Conservation (phyloP, 2,113 vertebrate genomes). For the Synodontis membranacea region DNA sequence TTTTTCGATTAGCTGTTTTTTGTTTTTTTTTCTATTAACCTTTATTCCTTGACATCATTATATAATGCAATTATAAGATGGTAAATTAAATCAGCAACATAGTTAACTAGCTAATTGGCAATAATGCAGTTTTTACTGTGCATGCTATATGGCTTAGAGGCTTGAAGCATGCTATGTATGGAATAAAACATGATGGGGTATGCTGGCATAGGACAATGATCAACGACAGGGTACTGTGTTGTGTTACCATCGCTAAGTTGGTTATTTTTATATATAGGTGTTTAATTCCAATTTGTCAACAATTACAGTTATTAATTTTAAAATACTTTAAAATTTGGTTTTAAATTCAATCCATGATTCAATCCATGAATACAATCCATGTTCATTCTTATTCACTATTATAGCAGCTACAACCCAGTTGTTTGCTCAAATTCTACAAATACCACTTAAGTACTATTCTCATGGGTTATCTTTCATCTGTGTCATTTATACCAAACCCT, state of each 20-base stretch:
- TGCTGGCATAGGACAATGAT: not conserved
- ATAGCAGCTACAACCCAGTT: not conserved
- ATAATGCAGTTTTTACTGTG: no score
- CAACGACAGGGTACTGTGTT: not conserved
- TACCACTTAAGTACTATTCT: not conserved
- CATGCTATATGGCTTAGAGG: no score
- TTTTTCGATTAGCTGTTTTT: not conserved
- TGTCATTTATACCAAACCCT: not conserved
- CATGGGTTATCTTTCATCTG: not conserved
- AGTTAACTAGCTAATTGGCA: not conserved
- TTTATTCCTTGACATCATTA: not conserved
- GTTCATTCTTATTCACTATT: not conserved
- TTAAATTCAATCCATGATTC: no score
- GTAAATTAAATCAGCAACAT: not conserved
- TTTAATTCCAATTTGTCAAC: not conserved
- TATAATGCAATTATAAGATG: not conserved
- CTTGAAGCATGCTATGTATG: not conserved
- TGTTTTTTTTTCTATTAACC: not conserved
- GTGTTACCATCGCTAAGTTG: not conserved
- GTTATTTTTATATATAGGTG: not conserved
- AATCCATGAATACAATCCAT: no score
- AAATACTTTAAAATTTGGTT: not conserved
- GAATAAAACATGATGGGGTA: not conserved
- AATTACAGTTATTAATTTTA: not conserved
- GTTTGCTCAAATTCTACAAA: not conserved